Evolutionary conservation across 2,888 invertebrate species (phyloP).

Genomic region (Elegia similella): DNA sequence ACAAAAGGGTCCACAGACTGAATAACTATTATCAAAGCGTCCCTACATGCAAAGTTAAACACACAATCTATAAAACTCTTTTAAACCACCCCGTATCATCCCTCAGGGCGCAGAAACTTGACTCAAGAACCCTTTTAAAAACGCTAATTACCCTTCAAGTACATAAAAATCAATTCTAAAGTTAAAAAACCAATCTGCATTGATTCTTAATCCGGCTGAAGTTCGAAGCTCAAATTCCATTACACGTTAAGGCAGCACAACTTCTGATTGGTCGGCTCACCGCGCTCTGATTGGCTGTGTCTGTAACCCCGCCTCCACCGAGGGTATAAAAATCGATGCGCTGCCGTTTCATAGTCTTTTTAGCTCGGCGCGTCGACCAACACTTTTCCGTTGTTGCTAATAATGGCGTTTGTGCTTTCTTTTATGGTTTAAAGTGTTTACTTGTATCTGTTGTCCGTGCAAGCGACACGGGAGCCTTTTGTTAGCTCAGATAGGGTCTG

Average conservation of each 20-base stretch:
- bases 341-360: constrained; percentile 59
- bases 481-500: constrained; percentile 61
- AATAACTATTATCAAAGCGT: background rate
- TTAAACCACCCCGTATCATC: constrained; percentile 9
- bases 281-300: constrained; percentile 71
- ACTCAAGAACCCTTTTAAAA: constrained; percentile 17
- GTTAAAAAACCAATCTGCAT: constrained; percentile 62
- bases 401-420: constrained; percentile 74
- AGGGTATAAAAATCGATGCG: constrained; percentile 80
- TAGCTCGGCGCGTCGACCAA: constrained; percentile 62
- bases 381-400: constrained; percentile 72
- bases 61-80: constrained; percentile 10
- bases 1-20: constrained; percentile 1
- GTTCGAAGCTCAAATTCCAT: constrained; percentile 75
- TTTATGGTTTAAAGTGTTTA: constrained; percentile 76
- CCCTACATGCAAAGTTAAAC: constrained; percentile 6
- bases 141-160: constrained; percentile 31
- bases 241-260: constrained; percentile 62
- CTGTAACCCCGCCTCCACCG: constrained; percentile 67
- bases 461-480: constrained; percentile 67
- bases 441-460: constrained; percentile 71
- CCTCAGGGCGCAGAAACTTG: constrained; percentile 13
- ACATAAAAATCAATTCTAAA: constrained; percentile 42
- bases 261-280: constrained; percentile 35
- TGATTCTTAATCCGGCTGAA: constrained; percentile 65